These are phyloP conservation scores for Scaptomyza reducta DNA, from an alignment of 2,888 invertebrate species.

Conservation along the genomic window DNA sequence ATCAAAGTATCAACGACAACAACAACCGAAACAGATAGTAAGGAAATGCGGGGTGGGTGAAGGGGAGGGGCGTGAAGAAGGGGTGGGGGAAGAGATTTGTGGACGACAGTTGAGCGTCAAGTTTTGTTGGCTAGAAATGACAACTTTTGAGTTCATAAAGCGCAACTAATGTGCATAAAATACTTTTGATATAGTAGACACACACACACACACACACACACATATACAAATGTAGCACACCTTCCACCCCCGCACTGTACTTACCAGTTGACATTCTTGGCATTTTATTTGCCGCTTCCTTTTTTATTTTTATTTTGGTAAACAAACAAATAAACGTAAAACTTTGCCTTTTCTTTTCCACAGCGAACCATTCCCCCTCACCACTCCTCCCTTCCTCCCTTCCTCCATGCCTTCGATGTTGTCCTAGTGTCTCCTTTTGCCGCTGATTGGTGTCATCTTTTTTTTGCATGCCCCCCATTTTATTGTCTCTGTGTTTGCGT, in stretches of 20 bases:
- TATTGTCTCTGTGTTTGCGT: constrained; percentile 30
- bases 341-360: constrained; percentile 52
- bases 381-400: too few species aligned
- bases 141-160: constrained; percentile 79
- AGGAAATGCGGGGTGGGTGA: too few species aligned
- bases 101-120: constrained; percentile 58
- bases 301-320: constrained; percentile 67
- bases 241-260: neutral
- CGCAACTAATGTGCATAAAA: constrained; percentile 80
- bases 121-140: constrained; percentile 72
- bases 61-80: fast-evolving
- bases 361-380: too few species aligned
- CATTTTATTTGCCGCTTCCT: constrained; percentile 68
- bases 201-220: constrained; percentile 21
- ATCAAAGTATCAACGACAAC: constrained; percentile 38
- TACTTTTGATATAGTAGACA: constrained; percentile 62
- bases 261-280: constrained; percentile 36
- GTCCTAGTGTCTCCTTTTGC: neutral
- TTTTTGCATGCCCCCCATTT: constrained; percentile 44
- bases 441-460: constrained; percentile 51
- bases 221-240: constrained; percentile 9
- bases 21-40: constrained; percentile 19
- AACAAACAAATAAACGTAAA: constrained; percentile 69
- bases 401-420: neutral
- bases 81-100: neutral